Evolutionary conservation across 2,888 invertebrate genomes (phyloP), one percentile per base, ranked within the genome.

Genomic region (Gymnoscelis rufifasciata): DNA sequence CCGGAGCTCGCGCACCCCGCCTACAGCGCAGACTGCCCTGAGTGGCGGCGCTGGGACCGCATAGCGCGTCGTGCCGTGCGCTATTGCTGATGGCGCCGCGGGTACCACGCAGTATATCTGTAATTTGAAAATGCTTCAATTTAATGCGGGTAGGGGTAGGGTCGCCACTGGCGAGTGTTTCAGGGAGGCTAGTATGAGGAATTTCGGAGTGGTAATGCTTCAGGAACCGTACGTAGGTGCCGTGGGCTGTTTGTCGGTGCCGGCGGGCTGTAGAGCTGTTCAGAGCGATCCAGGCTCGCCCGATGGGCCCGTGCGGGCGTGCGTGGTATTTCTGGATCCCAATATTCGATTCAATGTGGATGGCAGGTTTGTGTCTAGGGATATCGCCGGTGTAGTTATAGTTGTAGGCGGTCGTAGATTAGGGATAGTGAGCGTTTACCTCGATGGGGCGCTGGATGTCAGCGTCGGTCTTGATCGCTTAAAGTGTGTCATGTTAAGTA

Each of bases 1-100:
- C 3, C 13, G 5, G 29, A 10, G 1, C 2, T 6, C 7, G 28
- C 7, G 10, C 38, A 38, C 6, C 38, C 38, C 3, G 38, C 38
- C 2, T 38, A 38, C 10, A 38, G 38, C 10, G n/a, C 38, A 1
- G 10, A 7, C 10, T 23, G 23, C 15, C 24, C 15, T 1, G 37
- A 31, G 23, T 24, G 31, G 43, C 7, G 3, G 15, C 7, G 19
- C 1, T 36, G 36, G 42, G 36, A 28, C 12, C 11, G 28, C 12
- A 12, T 42, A 29, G 42, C 23, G n/a, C 15, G 38, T 1, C 28
- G 26, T 1, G 15, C 10, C 3, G 38, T 38, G 2, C n/a, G 38
- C 2, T 38, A 38, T 4, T 38, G 38, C 38, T 38, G 28, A 38
- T 27, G 38, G 38, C 38, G 10, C 38, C 15, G 7, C 12, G 13